Base-by-base conservation (phyloP, 2,797 vertebrate genomes). In the Falco peregrinus region DNA sequence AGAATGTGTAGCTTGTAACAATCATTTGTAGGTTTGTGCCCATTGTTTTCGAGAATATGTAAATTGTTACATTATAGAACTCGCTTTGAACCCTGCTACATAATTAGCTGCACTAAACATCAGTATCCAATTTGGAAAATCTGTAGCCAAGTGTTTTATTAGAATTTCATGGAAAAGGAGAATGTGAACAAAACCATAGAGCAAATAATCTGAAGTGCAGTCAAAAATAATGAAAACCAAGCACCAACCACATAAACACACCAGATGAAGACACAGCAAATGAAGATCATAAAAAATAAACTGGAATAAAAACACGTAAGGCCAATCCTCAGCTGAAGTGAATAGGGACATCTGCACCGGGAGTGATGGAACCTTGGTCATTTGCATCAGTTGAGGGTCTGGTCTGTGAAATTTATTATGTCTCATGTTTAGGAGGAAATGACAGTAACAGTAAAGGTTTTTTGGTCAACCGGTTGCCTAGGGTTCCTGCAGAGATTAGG, bases 11-110 rank as follows among this genome's bases (percentile, higher is more conserved):
- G 97, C 97, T 97, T 96, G 97, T 90, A 96, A 95, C 97, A 97
- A 96, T 96, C 97, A 96, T 96, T 90, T 87, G 90, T 91, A 97
- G 21, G 17, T 92, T 91, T 90, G 45, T 78, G 86, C 61, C 87
- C 82, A 95, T 96, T 97, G 97, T 98, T 97, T 97, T 96, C 95
- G 92, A 95, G 84, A 94, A 89, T 96, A 87, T 94, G 95, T 93
- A 95, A 97, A 94, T 94, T 88, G 95, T 53, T 82, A 95, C 70
- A 89, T 59, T 93, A 83, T 60, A 92, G 91, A 90, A 96, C 87
- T 81, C 2, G 12, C 97, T 98, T 97, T 97, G 96, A 97, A 97
- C 95, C 89, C 93, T 85, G 65, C 70, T 76, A 69, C 85, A 80
- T 96, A 95, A 94, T 97, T 95, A 96, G 93, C 87, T 85, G 61